Conservation (phyloP, 2,888 invertebrate species). For the Bembecia ichneumoniformis region DNA sequence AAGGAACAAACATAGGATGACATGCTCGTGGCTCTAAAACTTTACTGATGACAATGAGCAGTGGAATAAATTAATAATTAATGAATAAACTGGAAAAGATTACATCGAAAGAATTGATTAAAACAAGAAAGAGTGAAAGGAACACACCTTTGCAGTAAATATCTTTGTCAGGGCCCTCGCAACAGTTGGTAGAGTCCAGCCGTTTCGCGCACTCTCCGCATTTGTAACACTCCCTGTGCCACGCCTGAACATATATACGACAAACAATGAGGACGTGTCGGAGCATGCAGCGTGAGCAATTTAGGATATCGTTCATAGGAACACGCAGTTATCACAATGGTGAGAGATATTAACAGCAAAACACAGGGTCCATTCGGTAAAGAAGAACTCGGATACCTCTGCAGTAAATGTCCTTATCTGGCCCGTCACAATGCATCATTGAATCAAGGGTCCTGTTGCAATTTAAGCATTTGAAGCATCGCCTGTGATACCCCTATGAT, state of each 20-base stretch:
- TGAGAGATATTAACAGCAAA: constrained; percentile 40
- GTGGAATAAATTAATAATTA: neutral
- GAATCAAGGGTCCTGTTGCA: constrained; percentile 90
- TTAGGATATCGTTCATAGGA: constrained; percentile 23
- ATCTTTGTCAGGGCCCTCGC: constrained; percentile 95
- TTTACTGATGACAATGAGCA: neutral
- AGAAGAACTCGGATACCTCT: constrained; percentile 76
- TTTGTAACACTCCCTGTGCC: constrained; percentile 96
- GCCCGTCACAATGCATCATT: constrained; percentile 92
- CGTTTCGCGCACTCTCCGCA: constrained; percentile 89
- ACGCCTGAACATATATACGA: constrained; percentile 76
- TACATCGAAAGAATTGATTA: too few relatives aligned
- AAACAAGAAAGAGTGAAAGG: constrained; percentile 7
- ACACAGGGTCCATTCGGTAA: constrained; percentile 19
- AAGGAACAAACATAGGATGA: constrained; percentile 12
- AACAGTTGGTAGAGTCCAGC: constrained; percentile 92
- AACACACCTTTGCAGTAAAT: constrained; percentile 95
- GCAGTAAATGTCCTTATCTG: constrained; percentile 93
- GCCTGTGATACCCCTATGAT: constrained; percentile 87
- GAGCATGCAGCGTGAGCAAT: constrained; percentile 42
- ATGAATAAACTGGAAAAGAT: too few relatives aligned
- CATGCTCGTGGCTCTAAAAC: neutral
- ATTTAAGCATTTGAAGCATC: constrained; percentile 90
- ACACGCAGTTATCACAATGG: constrained; percentile 52
- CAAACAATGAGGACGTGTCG: constrained; percentile 34